Percentiles rank a stretch among this genome's conserved stretches.
Conservation (phyloP, 1,140 invertebrate genomes). For the Wiebesia pumilae region DNA sequence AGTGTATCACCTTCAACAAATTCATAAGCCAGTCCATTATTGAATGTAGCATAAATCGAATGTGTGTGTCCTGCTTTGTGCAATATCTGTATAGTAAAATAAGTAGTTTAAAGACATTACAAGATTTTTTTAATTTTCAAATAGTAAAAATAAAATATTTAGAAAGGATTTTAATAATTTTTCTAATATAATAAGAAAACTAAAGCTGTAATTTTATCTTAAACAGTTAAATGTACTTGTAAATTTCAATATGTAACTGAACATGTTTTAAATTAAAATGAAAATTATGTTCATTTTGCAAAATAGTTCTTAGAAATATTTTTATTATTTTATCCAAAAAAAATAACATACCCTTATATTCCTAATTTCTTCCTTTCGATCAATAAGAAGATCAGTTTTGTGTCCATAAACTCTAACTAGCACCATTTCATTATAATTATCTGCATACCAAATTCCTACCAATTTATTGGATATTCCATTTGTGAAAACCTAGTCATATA, state of each 20-base stretch:
- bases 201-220: no score
- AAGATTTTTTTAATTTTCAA: not conserved
- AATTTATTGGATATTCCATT: constrained; percentile 97
- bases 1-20: constrained; percentile 90
- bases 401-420: constrained; percentile 94
- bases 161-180: no score
- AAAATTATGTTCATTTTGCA: no score
- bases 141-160: no score
- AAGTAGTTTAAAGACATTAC: constrained; percentile 9
- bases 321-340: constrained; percentile 34
- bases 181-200: no score
- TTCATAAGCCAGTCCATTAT: constrained; percentile 95
- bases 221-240: no score
- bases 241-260: no score
- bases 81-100: constrained; percentile 78
- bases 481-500: constrained; percentile 85
- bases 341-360: constrained; percentile 78
- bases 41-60: constrained; percentile 91
- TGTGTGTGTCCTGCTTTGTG: constrained; percentile 87
- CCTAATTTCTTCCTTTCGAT: constrained; percentile 87
- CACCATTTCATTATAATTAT: constrained; percentile 81
- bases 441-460: constrained; percentile 81
- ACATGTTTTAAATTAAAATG: no score
- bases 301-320: not conserved
- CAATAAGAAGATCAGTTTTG: constrained; percentile 94